Percentiles rank a stretch among this genome's conserved stretches.
phyloP scores from a whole-genome alignment of 2,113 vertebrate genomes.

The Bubo blakistoni region DNA sequence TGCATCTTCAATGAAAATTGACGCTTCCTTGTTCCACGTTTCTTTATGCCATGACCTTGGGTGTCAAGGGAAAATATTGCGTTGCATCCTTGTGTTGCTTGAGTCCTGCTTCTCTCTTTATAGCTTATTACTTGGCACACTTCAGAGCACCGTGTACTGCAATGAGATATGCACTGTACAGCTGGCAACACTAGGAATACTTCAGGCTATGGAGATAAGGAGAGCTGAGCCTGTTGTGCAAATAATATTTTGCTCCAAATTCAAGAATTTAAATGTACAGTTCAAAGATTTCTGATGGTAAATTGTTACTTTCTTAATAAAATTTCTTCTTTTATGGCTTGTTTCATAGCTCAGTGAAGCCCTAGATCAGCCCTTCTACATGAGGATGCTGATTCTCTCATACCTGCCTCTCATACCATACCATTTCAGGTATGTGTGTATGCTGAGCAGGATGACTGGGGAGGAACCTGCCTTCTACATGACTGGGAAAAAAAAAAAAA shows the following conservation, averaged over 20 bases:
- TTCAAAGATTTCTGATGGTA: slow-evolving; percentile 14
- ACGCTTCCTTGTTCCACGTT: slow-evolving; percentile 35
- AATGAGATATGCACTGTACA: slow-evolving; percentile 36
- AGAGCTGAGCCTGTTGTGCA: neutral
- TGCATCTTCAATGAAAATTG: slow-evolving; percentile 66
- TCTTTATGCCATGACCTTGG: slow-evolving; percentile 67
- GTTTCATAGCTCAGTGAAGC: neutral
- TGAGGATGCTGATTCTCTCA: neutral
- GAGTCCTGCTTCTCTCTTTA: slow-evolving; percentile 65
- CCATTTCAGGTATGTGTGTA: neutral
- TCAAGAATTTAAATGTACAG: neutral
- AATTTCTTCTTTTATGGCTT: neutral
- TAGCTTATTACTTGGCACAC: slow-evolving; percentile 59
- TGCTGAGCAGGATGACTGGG: neutral
- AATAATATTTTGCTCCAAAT: slow-evolving; percentile 26
- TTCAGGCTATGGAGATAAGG: slow-evolving; percentile 30
- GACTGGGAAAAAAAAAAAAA: neutral
- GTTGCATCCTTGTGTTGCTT: slow-evolving; percentile 57
- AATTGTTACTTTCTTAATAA: neutral
- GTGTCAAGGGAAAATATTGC: slow-evolving; percentile 75
- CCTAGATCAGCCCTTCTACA: neutral
- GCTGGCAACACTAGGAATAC: neutral
- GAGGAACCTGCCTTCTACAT: neutral
- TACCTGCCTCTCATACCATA: too few species aligned
- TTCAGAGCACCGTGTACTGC: slow-evolving; percentile 13